Base-by-base conservation (phyloP, 2,888 invertebrate genomes). In the Hirtodrosophila trivittata region DNA sequence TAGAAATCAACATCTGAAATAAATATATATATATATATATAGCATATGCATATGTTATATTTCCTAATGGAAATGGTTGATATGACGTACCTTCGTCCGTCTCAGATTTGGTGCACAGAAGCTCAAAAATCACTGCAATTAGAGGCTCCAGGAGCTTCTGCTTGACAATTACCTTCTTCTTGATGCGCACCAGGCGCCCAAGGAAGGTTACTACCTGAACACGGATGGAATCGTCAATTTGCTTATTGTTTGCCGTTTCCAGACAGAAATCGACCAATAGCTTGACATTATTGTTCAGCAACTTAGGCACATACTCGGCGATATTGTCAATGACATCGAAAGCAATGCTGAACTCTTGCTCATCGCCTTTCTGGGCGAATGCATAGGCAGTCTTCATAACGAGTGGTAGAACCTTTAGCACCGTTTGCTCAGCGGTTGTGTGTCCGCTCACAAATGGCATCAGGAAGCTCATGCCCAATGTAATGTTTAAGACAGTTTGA, bases 71-170 rank as follows among this genome's bases (percentile, higher is more conserved):
- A 9, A 21, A 46, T 5, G 3, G 0, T 16, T 12, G 4, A 6
- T 6, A 5, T 12, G n/a, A 41, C 76, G 93, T 93, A 75, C 94
- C 93, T 35, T 92, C 92, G 18, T 94, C 94, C 45, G 93, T 92
- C 1, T 93, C 92, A 1, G 93, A 91, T 63, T 93, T 92, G 28
- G 91, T 91, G 30, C 94, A 93, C 94, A 96, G 94, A 47, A 95
- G 91, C 57, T 92, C 92, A 84, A 95, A 95, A 39, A 95, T 89
- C 9, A 94, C 93, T 66, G 92, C 92, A 67, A 94, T 91, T 10
- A 94, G 94, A 0, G 95, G 94, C 66, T 93, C 93, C 18, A 95
- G 92, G 45, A 96, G 89, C 84, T 95, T 94, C 77, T 94, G 92
- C 86, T 95, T 95, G 57, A 94, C 91, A 43, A 90, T 88, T 63